Conservation (phyloP, 1,140 invertebrate species). For the Paracyclopina nana region DNA sequence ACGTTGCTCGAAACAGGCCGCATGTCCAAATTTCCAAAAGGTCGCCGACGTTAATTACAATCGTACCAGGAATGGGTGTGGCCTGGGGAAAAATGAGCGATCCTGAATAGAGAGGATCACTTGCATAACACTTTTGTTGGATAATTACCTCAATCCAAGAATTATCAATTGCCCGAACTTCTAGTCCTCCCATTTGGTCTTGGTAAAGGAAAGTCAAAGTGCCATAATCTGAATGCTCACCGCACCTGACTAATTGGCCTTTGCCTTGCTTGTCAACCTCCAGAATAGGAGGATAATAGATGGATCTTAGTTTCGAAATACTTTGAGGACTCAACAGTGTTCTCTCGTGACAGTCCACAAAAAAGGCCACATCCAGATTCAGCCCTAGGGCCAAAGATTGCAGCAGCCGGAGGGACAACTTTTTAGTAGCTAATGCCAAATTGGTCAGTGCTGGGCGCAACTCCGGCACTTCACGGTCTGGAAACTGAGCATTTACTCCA, state of each 20-base stretch:
- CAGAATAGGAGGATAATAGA: background rate
- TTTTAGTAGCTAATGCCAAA: background rate
- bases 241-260: slow-evolving; percentile 33
- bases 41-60: background rate
- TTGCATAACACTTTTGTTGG: background rate
- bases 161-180: slow-evolving; percentile 22
- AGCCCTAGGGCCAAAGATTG: background rate
- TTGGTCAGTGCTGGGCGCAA: background rate
- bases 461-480: background rate
- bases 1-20: background rate
- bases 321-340: background rate
- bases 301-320: background rate
- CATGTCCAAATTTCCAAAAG: background rate
- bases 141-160: background rate
- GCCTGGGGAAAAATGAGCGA: background rate
- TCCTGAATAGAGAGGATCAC: background rate
- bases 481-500: background rate
- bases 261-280: background rate
- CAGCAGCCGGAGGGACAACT: background rate
- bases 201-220: slow-evolving; percentile 50
- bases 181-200: slow-evolving; percentile 28
- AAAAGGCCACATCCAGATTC: background rate
- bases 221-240: slow-evolving; percentile 47
- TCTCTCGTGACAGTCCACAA: background rate
- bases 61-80: slow-evolving; percentile 18